Percentiles rank a stretch among this genome's conserved stretches.
phyloP scores from a whole-genome alignment of 2,113 vertebrate species.

The Limnothrissa miodon region DNA sequence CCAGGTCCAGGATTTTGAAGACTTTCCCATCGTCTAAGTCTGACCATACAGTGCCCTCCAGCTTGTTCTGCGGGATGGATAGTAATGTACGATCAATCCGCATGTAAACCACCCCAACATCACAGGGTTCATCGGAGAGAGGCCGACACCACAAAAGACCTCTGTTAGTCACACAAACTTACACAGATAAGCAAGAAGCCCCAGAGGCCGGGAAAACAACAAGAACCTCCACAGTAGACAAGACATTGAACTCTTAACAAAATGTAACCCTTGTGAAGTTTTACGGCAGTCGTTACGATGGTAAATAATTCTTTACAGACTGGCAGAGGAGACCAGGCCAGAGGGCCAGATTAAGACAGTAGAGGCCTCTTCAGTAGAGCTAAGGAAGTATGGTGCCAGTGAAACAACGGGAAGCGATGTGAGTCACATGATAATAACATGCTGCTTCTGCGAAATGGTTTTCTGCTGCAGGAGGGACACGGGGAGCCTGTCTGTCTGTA shows the following conservation, averaged over 20 bases:
- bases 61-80: constrained; percentile 81
- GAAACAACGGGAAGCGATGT: background rate
- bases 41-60: constrained; percentile 90
- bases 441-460: background rate
- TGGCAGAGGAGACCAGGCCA: background rate
- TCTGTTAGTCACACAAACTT: background rate
- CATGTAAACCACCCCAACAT: background rate
- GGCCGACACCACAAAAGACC: background rate
- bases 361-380: background rate
- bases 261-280: background rate
- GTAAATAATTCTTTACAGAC: background rate
- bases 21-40: constrained; percentile 87
- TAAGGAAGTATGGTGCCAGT: background rate
- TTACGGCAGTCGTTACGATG: background rate
- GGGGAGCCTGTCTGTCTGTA: background rate
- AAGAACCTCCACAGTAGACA: background rate
- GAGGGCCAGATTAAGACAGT: background rate
- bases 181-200: background rate
- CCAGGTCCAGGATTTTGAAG: constrained; percentile 90
- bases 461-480: background rate
- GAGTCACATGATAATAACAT: background rate
- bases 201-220: background rate
- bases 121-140: background rate
- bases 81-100: no score
- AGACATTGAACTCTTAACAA: background rate